Percentiles rank a stretch among this genome's conserved stretches.
Conservation (phyloP, 1,140 invertebrate species). For the Phortica variegata region DNA sequence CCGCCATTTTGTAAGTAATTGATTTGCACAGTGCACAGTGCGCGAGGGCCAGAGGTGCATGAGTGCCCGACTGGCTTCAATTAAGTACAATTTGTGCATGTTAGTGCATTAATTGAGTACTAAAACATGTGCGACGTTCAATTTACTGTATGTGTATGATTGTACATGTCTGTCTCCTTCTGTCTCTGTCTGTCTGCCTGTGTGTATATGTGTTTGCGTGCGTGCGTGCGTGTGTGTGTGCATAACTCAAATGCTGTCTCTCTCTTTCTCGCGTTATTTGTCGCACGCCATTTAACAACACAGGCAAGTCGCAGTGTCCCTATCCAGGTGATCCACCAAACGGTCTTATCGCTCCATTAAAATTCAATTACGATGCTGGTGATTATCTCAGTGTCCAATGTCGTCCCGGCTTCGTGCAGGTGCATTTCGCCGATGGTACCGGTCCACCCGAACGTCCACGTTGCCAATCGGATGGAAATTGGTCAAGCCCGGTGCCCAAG, state of each 20-base stretch:
- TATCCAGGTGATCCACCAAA: constrained; percentile 73
- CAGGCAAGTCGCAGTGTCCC: constrained; percentile 74
- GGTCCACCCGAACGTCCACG: constrained; percentile 57
- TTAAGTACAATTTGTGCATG: not conserved
- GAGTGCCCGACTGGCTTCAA: no score
- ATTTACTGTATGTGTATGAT: constrained; percentile 4
- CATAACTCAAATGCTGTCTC: not conserved
- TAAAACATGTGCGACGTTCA: not conserved
- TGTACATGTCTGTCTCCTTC: not conserved
- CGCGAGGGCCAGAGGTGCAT: no score
- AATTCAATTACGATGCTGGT: constrained; percentile 75
- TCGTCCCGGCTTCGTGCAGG: constrained; percentile 65
- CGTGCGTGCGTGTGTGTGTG: no score
- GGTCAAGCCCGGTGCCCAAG: constrained; percentile 58
- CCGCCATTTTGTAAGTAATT: constrained; percentile 72
- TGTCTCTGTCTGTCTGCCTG: no score
- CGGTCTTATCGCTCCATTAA: constrained; percentile 70
- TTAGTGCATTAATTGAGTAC: not conserved
- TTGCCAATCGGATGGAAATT: constrained; percentile 59
- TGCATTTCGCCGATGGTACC: constrained; percentile 33
- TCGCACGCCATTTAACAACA: no score
- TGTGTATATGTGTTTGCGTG: no score
- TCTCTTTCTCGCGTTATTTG: constrained; percentile 17
- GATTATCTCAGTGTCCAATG: constrained; percentile 74
- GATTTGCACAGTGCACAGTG: constrained; percentile 8